Evolutionary conservation across 2,797 vertebrate species (phyloP).

Genomic region (Carapus acus): DNA sequence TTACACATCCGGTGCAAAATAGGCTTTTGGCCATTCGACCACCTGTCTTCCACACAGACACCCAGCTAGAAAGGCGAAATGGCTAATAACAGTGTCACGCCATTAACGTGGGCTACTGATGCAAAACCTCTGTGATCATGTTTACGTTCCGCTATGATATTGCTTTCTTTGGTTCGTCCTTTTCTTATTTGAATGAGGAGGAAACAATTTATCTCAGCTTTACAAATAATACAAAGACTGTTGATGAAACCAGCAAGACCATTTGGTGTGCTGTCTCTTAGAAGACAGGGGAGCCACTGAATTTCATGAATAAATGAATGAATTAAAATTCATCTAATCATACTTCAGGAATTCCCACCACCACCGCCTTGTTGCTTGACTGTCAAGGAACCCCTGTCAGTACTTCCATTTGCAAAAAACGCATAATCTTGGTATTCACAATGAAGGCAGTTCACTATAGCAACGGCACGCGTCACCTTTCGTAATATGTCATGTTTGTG

Average conservation of each 20-base stretch:
- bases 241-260: slow-evolving; percentile 68
- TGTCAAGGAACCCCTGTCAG: slow-evolving; percentile 54
- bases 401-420: slow-evolving; percentile 62
- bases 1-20: slow-evolving; percentile 53
- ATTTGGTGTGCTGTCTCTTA: slow-evolving; percentile 63
- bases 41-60: slow-evolving; percentile 62
- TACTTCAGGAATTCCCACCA: slow-evolving; percentile 61
- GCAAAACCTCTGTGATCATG: slow-evolving; percentile 60
- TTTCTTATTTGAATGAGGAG: slow-evolving; percentile 59
- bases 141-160: slow-evolving; percentile 56
- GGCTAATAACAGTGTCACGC: slow-evolving; percentile 61
- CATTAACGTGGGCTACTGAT: slow-evolving; percentile 60
- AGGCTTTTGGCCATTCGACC: slow-evolving; percentile 46
- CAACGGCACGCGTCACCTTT: slow-evolving; percentile 63
- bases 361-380: slow-evolving; percentile 22
- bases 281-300: slow-evolving; percentile 67
- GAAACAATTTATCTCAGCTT: slow-evolving; percentile 68
- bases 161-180: slow-evolving; percentile 59
- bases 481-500: slow-evolving; percentile 57
- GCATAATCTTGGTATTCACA: slow-evolving; percentile 59
- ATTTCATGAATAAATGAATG: slow-evolving; percentile 79
- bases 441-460: slow-evolving; percentile 52
- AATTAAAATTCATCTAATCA: slow-evolving; percentile 77
- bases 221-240: slow-evolving; percentile 69
- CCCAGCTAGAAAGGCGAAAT: slow-evolving; percentile 56